phyloP scores from a whole-genome alignment of 2,888 invertebrate species.

The Apodemia mormo region DNA sequence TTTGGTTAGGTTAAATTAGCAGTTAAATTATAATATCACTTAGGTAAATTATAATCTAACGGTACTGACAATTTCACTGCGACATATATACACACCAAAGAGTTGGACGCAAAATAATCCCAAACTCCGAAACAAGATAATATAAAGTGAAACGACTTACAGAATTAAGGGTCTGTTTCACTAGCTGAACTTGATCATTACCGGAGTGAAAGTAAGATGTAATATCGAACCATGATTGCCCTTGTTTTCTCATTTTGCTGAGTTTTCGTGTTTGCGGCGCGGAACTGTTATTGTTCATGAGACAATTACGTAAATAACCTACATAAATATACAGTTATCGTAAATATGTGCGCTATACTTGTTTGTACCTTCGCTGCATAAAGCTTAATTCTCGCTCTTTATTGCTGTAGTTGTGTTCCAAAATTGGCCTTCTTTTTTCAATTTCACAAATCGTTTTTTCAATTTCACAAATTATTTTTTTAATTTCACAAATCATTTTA shows the following conservation, averaged over 20 bases:
- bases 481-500: too few relatives aligned
- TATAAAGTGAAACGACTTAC: not conserved
- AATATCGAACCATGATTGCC: slow-evolving; percentile 44
- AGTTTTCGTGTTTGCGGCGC: slow-evolving; percentile 40
- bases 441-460: too few relatives aligned
- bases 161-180: not conserved
- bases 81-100: too few relatives aligned
- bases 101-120: not conserved
- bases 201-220: slow-evolving; percentile 46
- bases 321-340: slow-evolving; percentile 22
- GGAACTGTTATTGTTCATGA: slow-evolving; percentile 39
- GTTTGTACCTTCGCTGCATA: not conserved
- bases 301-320: slow-evolving; percentile 35
- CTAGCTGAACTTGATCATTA: slow-evolving; percentile 30
- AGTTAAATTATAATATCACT: too few relatives aligned
- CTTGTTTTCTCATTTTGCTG: slow-evolving; percentile 40
- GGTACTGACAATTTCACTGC: too few relatives aligned
- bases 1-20: too few relatives aligned
- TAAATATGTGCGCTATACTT: slow-evolving; percentile 1
- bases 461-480: too few relatives aligned
- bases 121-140: not conserved
- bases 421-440: not conserved
- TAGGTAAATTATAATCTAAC: too few relatives aligned
- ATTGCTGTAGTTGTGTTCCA: not conserved
- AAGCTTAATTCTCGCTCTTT: not conserved